Conservation (phyloP, 2,888 invertebrate species). For the Euzophera pinguis region DNA sequence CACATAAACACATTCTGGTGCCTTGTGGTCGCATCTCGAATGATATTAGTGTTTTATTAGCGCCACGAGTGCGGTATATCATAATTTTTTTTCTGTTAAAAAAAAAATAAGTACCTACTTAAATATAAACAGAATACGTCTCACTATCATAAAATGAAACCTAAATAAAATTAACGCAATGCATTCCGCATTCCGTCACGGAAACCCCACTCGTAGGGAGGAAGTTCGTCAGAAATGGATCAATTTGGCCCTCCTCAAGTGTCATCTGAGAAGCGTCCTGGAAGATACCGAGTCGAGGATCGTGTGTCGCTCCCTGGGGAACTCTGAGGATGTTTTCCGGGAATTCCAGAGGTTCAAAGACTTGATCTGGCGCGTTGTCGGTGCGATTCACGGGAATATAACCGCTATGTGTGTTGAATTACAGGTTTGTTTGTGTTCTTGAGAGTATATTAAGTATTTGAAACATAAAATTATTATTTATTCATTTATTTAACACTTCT, state of each 20-base stretch:
- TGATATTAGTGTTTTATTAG: not conserved
- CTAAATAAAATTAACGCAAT: too few species aligned
- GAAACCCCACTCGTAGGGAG: constrained; percentile 33
- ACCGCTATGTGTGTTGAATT: constrained; percentile 24
- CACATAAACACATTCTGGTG: constrained; percentile 5
- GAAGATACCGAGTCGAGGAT: constrained; percentile 43
- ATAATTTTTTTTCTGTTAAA: not conserved
- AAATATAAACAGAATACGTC: too few species aligned
- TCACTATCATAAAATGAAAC: too few species aligned
- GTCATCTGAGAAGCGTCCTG: constrained; percentile 43
- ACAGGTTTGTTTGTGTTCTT: constrained; percentile 25
- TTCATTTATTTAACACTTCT: too few species aligned
- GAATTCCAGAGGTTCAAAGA: constrained; percentile 51
- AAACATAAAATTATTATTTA: too few species aligned
- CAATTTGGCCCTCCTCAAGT: constrained; percentile 50
- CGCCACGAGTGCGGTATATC: not conserved
- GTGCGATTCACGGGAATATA: constrained; percentile 55
- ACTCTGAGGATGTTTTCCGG: constrained; percentile 27
- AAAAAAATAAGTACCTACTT: too few species aligned
- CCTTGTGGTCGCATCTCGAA: constrained; percentile 9
- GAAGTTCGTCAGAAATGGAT: constrained; percentile 53
- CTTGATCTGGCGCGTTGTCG: constrained; percentile 54
- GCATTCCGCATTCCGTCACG: constrained; percentile 30
- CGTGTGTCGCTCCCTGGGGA: constrained; percentile 31
- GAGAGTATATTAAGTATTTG: too few species aligned